Evolutionary conservation across 2,888 invertebrate species (phyloP), one percentile per base, ranked within the genome.

Genomic region (Apoda limacodes): DNA sequence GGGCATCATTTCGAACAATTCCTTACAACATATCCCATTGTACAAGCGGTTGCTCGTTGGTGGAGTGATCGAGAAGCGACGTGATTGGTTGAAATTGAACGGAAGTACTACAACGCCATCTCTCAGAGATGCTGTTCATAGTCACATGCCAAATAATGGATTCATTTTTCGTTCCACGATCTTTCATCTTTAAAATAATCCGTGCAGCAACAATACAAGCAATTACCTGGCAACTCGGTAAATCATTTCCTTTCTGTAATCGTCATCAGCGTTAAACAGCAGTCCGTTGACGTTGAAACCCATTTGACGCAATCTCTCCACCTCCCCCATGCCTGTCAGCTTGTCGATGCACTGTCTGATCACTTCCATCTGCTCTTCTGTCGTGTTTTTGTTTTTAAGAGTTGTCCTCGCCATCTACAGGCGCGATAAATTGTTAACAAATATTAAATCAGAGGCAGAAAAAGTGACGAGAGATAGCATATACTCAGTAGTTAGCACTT

Each of bases 331-430:
- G 13, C 59, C 59, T 13, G 60, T 55, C 25, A 78, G 51, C 2
- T 60, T 58, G 23, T 55, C 54, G 23, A 75, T 48, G 37, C 72
- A 72, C 14, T 51, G 41, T 0, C 53, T 50, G 17, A 76, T 61
- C 25, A 64, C 13, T 9, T 53, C 45, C 42, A 66, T 38, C 29
- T 71, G 72, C 3, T 62, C 66, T 3, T 55, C 50, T 0, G 64
- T 52, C 0, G 55, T 59, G 41, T 54, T 54, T 21, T 50, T 50
- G 0, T 50, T 37, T 2, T 45, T 46, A 1, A 71, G 39, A 0
- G 68, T 61, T 3, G 46, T 48, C n/a, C 57, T 52, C 4, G 67
- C 70, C 55, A 78, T 45, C 76, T 78, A n/a, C n/a, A n/a, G n/a
- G n/a, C n/a, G n/a, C n/a, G n/a, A n/a, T n/a, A n/a, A n/a, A n/a